phyloP scores from a whole-genome alignment of 1,140 invertebrate genomes.

The Neelides sp. region DNA sequence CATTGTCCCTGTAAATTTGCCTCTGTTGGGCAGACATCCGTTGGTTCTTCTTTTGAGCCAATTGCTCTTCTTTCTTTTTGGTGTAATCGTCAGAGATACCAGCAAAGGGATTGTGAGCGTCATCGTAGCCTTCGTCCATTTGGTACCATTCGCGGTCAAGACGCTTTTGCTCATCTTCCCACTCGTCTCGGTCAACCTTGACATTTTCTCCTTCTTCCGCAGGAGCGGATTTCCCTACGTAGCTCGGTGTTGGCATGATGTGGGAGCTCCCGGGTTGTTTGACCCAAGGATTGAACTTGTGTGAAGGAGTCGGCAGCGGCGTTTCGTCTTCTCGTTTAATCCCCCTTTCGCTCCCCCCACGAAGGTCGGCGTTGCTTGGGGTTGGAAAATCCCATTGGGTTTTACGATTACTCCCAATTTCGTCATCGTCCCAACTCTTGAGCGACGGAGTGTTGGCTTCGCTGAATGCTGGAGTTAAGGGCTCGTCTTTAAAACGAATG shows the following conservation, averaged over 20 bases:
- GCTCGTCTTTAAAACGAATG: slow-evolving; percentile 61
- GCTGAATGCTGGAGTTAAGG: slow-evolving; percentile 60
- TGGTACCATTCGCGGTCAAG: slow-evolving; percentile 94
- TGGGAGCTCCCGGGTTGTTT: slow-evolving; percentile 39
- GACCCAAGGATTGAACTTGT: slow-evolving; percentile 70
- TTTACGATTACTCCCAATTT: slow-evolving; percentile 46
- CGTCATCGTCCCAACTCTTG: slow-evolving; percentile 69
- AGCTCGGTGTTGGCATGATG: slow-evolving; percentile 28
- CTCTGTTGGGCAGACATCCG: slow-evolving; percentile 84
- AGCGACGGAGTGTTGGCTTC: slow-evolving; percentile 52
- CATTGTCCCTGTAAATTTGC: slow-evolving; percentile 70
- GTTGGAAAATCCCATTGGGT: slow-evolving; percentile 78
- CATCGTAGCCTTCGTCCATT: slow-evolving; percentile 85
- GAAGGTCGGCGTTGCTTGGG: slow-evolving; percentile 48
- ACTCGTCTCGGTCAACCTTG: slow-evolving; percentile 59
- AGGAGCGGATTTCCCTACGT: slow-evolving; percentile 27
- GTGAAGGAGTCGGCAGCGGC: slow-evolving; percentile 64
- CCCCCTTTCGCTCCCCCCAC: slow-evolving; percentile 40
- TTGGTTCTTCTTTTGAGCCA: slow-evolving; percentile 79
- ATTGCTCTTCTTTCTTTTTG: slow-evolving; percentile 76
- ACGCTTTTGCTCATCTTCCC: slow-evolving; percentile 86
- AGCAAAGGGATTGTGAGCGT: slow-evolving; percentile 83
- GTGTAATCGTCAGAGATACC: slow-evolving; percentile 81
- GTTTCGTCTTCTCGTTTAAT: slow-evolving; percentile 44
- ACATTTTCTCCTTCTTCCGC: slow-evolving; percentile 45